A percentile compares a stretch with the other conserved stretches of the same genome.
Evolutionary conservation across 1,140 invertebrate species (phyloP).

Genomic region (Amphibalanus amphitrite): DNA sequence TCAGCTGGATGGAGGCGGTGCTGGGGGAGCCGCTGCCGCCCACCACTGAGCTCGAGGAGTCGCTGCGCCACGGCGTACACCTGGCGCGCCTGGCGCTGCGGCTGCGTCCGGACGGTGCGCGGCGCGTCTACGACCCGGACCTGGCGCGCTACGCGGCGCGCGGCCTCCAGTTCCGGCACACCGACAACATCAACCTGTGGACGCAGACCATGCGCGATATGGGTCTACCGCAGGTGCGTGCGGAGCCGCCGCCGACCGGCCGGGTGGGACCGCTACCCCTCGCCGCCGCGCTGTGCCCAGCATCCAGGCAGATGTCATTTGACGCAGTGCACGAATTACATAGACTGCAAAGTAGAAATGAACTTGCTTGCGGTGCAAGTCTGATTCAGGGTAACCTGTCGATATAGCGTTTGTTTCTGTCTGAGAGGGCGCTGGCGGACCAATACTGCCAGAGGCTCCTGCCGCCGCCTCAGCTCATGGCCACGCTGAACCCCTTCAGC

Average conservation of each 20-base stretch:
- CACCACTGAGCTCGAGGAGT: constrained; percentile 55
- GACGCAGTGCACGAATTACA: too few relatives aligned
- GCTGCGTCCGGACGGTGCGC: constrained; percentile 46
- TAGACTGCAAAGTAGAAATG: too few relatives aligned
- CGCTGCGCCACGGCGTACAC: constrained; percentile 58
- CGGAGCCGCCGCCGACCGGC: too few relatives aligned
- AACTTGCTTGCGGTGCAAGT: too few relatives aligned
- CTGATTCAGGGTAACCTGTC: too few relatives aligned
- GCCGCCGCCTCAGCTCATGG: constrained; percentile 3
- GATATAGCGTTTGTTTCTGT: too few relatives aligned
- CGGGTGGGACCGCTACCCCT: too few relatives aligned
- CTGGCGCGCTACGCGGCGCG: constrained; percentile 42
- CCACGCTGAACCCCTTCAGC: constrained; percentile 5
- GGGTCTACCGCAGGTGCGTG: constrained; percentile 50
- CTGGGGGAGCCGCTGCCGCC: constrained; percentile 48
- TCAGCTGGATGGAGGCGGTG: constrained; percentile 56
- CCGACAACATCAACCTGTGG: constrained; percentile 72
- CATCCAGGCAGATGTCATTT: too few relatives aligned
- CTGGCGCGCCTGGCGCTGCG: constrained; percentile 58
- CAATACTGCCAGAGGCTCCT: constrained; percentile 8
- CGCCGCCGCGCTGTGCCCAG: too few relatives aligned
- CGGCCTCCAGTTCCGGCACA: constrained; percentile 51
- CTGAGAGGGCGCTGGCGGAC: constrained; percentile 13
- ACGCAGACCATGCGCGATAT: constrained; percentile 47
- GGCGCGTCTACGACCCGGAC: constrained; percentile 59